A percentile compares a stretch with the other conserved stretches of the same genome.
phyloP scores from a whole-genome alignment of 2,113 vertebrate genomes.

The Elephas maximus region DNA sequence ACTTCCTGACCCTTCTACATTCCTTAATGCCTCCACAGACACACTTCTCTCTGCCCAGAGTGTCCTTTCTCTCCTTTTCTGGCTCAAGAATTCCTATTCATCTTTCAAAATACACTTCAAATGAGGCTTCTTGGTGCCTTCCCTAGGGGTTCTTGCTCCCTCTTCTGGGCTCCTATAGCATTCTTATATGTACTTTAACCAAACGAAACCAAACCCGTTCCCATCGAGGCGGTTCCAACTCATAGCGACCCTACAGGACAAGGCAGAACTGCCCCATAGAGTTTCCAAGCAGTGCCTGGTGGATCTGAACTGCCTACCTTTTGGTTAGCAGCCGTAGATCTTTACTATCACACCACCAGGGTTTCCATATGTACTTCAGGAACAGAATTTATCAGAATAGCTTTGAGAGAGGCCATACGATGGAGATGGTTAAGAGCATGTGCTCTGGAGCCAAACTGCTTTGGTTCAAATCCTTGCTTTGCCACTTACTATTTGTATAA shows the following conservation, averaged over 20 bases:
- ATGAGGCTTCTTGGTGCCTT: background rate
- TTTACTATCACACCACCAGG: no score
- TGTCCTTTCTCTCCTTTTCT: background rate
- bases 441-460: background rate
- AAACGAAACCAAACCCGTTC: no score
- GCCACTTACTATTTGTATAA: background rate
- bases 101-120: constrained; percentile 6
- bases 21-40: background rate
- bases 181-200: background rate
- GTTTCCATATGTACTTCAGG: no score
- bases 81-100: background rate
- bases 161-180: constrained; percentile 7
- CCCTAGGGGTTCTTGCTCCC: background rate
- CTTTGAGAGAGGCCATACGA: background rate
- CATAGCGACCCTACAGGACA: no score
- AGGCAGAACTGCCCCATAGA: no score
- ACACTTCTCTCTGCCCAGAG: background rate
- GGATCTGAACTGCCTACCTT: no score
- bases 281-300: no score
- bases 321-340: no score
- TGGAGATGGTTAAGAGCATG: background rate
- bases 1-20: background rate
- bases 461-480: background rate
- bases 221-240: no score
- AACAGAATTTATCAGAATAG: background rate